Evolutionary conservation across 2,113 vertebrate species (phyloP).

Genomic region (Chloropsis hardwickii): DNA sequence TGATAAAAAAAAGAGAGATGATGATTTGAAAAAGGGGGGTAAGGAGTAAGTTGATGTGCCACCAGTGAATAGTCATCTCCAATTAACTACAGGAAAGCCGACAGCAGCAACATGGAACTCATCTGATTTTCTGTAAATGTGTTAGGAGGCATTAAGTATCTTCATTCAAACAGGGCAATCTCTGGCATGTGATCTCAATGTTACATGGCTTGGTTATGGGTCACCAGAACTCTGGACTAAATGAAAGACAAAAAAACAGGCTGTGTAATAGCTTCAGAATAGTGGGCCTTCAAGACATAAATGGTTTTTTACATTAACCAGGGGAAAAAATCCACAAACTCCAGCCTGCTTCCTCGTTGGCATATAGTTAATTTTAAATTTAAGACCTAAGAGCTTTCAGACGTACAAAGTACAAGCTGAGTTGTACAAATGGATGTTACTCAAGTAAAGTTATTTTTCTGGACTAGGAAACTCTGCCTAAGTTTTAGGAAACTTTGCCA

Average conservation of each 20-base stretch:
- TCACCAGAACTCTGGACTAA: not conserved
- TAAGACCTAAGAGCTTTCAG: not conserved
- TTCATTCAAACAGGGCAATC: not conserved
- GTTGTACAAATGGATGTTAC: not conserved
- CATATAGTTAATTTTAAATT: not conserved
- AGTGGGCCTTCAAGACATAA: not conserved
- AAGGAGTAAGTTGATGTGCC: not conserved
- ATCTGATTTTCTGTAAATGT: not conserved
- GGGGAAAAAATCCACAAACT: not conserved
- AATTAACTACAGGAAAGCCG: not conserved
- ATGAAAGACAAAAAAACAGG: not conserved
- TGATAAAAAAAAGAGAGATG: not conserved
- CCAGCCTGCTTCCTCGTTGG: not conserved
- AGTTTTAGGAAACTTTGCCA: not conserved
- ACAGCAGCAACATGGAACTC: not conserved
- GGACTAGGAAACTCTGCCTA: not conserved
- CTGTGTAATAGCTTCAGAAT: not conserved
- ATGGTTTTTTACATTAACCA: not conserved
- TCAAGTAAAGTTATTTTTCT: not conserved
- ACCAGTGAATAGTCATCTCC: not conserved
- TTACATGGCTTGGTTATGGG: not conserved
- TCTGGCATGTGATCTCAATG: fast-evolving
- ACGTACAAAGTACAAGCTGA: not conserved
- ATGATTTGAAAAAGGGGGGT: not conserved
- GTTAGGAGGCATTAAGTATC: not conserved